Conservation (phyloP, 2,113 vertebrate species). For the Sturnira hondurensis region DNA sequence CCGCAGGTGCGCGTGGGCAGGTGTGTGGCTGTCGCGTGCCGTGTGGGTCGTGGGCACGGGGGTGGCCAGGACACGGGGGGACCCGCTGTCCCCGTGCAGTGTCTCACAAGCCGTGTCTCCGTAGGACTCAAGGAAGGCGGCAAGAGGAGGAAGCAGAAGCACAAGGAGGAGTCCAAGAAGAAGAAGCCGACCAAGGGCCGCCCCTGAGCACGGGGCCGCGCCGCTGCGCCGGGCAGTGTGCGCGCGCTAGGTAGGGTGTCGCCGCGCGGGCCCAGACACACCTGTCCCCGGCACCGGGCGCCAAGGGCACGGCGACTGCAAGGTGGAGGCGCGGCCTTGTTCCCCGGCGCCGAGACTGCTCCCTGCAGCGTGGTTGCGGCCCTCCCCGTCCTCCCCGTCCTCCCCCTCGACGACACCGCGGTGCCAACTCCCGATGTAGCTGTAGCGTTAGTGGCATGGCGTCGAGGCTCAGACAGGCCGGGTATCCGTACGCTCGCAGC, state of each 20-base stretch:
- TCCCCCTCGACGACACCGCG: too few relatives aligned
- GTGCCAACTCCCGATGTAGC: not conserved
- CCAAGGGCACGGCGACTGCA: too few relatives aligned
- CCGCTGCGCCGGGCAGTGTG: not conserved
- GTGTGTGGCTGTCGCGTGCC: accelerated
- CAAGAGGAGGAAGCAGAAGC: conserved; percentile 94
- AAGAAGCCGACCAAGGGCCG: conserved; percentile 87
- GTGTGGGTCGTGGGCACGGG: accelerated
- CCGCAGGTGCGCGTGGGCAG: accelerated
- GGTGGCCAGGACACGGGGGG: not conserved
- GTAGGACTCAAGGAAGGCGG: conserved; percentile 89
- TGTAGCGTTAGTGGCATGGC: not conserved
- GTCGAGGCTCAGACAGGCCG: accelerated
- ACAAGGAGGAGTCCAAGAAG: conserved; percentile 94
- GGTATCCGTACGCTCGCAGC: not conserved
- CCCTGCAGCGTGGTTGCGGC: too few relatives aligned
- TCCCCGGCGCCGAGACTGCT: not conserved
- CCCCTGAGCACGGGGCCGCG: conserved; percentile 72
- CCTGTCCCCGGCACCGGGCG: not conserved
- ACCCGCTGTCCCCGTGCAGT: conserved; percentile 65
- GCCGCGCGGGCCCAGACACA: conserved; percentile 67
- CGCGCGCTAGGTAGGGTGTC: conserved; percentile 62
- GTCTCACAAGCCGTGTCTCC: conserved; percentile 83
- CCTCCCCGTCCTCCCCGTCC: too few relatives aligned
- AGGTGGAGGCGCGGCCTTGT: too few relatives aligned